Evolutionary conservation across 2,113 vertebrate genomes (phyloP).

Genomic region (Paratilapia polleni): DNA sequence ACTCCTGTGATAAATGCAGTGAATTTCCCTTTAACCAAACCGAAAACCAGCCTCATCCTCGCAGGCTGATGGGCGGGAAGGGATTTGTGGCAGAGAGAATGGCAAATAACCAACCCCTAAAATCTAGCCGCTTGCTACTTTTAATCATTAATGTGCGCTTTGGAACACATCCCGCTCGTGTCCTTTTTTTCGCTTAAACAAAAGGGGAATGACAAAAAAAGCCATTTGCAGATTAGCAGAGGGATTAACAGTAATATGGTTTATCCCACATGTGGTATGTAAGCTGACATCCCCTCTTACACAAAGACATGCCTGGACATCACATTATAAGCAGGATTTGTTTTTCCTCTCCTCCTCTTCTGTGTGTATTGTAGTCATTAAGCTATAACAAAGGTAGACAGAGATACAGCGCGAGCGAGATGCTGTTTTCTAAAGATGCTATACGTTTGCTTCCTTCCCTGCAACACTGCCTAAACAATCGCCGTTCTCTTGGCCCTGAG

Average conservation of each 20-base stretch:
- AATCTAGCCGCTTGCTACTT: slow-evolving; percentile 48
- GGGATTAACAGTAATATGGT: slow-evolving; percentile 78
- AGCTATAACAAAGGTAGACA: slow-evolving; percentile 43
- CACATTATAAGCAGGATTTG: slow-evolving; percentile 66
- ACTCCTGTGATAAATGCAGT: neutral
- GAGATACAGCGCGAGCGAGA: neutral
- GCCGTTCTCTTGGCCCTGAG: neutral
- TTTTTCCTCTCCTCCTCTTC: slow-evolving; percentile 51
- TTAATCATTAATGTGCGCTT: slow-evolving; percentile 75
- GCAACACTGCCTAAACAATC: neutral
- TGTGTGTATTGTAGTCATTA: slow-evolving; percentile 53
- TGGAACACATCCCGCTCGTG: slow-evolving; percentile 62
- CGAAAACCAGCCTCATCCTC: neutral
- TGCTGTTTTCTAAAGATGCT: neutral
- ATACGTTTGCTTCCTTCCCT: neutral
- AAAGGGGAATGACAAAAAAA: slow-evolving; percentile 61
- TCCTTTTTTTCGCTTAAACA: slow-evolving; percentile 63
- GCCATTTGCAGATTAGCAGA: slow-evolving; percentile 78
- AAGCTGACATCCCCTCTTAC: slow-evolving; percentile 69
- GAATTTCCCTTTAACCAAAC: neutral
- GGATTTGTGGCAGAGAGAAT: slow-evolving; percentile 43
- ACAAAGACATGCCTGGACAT: slow-evolving; percentile 71
- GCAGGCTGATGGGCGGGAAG: neutral
- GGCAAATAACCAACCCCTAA: slow-evolving; percentile 41
- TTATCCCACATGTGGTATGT: slow-evolving; percentile 74